These are phyloP conservation scores for Tautogolabrus adspersus DNA, from an alignment of 2,113 vertebrate genomes.

Conservation along the genomic window DNA sequence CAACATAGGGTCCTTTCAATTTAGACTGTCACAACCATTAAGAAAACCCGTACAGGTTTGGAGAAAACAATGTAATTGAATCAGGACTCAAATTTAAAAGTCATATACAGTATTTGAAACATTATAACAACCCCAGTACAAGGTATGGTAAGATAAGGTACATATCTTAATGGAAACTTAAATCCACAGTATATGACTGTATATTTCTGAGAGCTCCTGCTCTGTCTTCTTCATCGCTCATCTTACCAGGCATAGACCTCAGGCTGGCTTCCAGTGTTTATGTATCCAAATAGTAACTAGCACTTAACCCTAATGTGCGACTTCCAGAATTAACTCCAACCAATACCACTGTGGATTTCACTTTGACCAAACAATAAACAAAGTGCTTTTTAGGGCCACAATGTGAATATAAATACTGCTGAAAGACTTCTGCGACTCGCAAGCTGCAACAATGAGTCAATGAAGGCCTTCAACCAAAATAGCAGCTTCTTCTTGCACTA, in stretches of 20 bases:
- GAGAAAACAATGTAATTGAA: too few species aligned
- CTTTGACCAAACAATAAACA: constrained; percentile 55
- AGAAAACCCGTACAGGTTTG: too few species aligned
- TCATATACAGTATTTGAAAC: too few species aligned
- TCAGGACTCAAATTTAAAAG: too few species aligned
- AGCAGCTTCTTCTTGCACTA: constrained; percentile 74
- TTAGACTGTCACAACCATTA: too few species aligned
- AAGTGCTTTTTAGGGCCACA: constrained; percentile 40
- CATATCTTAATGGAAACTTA: too few species aligned
- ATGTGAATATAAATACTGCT: constrained; percentile 50
- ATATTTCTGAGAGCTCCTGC: constrained; percentile 11
- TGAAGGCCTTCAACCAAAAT: constrained; percentile 76
- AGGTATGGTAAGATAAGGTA: too few species aligned
- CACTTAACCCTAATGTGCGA: constrained; percentile 49
- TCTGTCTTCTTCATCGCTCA: constrained; percentile 33
- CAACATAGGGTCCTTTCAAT: too few species aligned
- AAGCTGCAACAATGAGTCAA: constrained; percentile 38
- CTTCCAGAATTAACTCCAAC: constrained; percentile 37
- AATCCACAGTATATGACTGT: not conserved
- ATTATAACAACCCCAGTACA: too few species aligned
- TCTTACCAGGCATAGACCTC: constrained; percentile 21
- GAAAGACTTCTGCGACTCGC: constrained; percentile 53
- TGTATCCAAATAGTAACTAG: constrained; percentile 55
- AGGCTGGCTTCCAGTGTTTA: constrained; percentile 36
- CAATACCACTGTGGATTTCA: constrained; percentile 33